Evolutionary conservation across 2,797 vertebrate species (phyloP).

Genomic region (Kryptolebias ocellatus): DNA sequence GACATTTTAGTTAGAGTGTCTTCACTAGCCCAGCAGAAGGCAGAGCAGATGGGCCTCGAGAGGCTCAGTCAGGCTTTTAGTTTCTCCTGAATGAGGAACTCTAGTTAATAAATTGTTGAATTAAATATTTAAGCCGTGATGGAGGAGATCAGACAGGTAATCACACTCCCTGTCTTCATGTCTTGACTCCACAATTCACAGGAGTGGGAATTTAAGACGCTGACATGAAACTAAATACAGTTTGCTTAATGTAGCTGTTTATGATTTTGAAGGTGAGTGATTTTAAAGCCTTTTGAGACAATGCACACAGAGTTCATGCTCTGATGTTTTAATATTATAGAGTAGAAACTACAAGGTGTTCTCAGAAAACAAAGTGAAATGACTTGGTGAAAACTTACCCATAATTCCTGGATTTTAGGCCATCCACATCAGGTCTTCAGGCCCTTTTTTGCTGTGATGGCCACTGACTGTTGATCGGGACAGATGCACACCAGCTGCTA

Average conservation of each 20-base stretch:
- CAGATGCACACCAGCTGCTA: conserved; percentile 69
- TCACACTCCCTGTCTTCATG: not conserved
- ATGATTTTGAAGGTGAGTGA: too few relatives aligned
- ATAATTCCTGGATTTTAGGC: conserved; percentile 6
- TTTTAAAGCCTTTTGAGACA: too few relatives aligned
- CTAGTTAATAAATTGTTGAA: conserved; percentile 3
- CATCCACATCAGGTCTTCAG: not conserved
- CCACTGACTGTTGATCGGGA: conserved; percentile 24
- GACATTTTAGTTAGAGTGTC: too few relatives aligned
- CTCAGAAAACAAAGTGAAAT: not conserved
- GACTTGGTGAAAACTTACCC: conserved; percentile 56
- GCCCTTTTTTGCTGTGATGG: not conserved
- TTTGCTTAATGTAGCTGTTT: not conserved
- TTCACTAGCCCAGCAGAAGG: too few relatives aligned
- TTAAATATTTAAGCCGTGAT: not conserved
- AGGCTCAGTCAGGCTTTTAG: not conserved
- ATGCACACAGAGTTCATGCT: too few relatives aligned
- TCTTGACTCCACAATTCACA: not conserved
- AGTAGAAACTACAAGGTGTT: not conserved
- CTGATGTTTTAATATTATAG: not conserved
- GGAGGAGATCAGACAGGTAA: not conserved
- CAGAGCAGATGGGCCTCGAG: not conserved
- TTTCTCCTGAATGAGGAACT: conserved; percentile 2
- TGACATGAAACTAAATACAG: not conserved
- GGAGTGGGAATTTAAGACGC: too few relatives aligned